Evolutionary conservation across 2,797 vertebrate genomes (phyloP).

Genomic region (Hippopotamyrus pictus): DNA sequence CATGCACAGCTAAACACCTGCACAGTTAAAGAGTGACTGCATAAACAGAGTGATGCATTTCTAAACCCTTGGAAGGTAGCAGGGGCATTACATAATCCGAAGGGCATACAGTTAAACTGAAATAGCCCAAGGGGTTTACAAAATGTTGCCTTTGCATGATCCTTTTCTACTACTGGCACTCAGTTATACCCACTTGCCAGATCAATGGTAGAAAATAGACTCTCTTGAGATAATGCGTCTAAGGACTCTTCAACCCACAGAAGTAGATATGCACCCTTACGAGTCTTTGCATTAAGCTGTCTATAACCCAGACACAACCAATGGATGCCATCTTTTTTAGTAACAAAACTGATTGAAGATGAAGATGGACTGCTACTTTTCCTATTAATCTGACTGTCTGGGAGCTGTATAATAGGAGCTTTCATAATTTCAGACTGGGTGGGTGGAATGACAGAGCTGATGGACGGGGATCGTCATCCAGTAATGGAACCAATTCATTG

Average conservation of each 20-base stretch:
- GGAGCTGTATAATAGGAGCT: neutral
- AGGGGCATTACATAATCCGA: neutral
- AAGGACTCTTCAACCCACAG: neutral
- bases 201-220: neutral
- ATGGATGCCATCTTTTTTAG: neutral
- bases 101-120: neutral
- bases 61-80: neutral
- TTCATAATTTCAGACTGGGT: neutral
- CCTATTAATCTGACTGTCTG: neutral
- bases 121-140: neutral
- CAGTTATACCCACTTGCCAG: neutral
- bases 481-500: neutral
- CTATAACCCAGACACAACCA: neutral
- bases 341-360: neutral
- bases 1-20: neutral
- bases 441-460: neutral
- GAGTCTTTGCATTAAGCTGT: neutral
- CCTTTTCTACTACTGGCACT: neutral
- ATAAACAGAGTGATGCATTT: neutral
- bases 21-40: neutral
- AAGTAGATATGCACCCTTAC: neutral
- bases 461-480: neutral
- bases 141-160: neutral
- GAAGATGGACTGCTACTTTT: neutral
- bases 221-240: neutral